Conservation (phyloP, 2,797 vertebrate species). For the Phataginus tricuspis region DNA sequence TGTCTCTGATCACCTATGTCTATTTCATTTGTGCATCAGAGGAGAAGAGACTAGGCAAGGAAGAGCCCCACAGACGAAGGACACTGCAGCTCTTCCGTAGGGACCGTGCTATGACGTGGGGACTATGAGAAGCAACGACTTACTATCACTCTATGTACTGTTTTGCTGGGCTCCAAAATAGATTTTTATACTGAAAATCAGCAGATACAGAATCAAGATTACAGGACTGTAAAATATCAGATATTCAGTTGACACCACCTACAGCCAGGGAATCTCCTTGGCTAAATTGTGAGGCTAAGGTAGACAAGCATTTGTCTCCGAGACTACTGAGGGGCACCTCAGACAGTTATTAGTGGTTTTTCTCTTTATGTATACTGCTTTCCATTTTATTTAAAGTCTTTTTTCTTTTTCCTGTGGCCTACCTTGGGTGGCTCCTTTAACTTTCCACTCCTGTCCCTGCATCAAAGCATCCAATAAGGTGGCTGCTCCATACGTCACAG, state of each 20-base stretch:
- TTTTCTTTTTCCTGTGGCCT: neutral
- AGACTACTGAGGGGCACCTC: neutral
- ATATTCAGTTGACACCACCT: neutral
- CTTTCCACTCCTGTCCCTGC: neutral
- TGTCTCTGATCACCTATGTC: neutral
- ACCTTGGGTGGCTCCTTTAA: neutral
- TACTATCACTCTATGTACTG: neutral
- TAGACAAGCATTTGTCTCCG: neutral
- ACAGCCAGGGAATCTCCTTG: neutral
- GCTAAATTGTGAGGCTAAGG: neutral
- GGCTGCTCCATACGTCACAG: neutral
- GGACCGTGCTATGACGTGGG: neutral
- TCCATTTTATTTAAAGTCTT: neutral
- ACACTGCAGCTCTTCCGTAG: neutral
- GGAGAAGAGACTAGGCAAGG: neutral
- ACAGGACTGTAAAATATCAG: neutral
- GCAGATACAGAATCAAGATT: neutral
- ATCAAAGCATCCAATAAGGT: neutral
- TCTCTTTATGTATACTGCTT: neutral
- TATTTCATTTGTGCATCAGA: neutral
- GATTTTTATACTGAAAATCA: constrained; percentile 20
- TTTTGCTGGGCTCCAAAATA: neutral
- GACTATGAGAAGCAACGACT: neutral
- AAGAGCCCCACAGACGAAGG: neutral
- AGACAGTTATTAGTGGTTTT: neutral